phyloP scores from a whole-genome alignment of 2,888 invertebrate genomes.

The Ennomos erosarius region DNA sequence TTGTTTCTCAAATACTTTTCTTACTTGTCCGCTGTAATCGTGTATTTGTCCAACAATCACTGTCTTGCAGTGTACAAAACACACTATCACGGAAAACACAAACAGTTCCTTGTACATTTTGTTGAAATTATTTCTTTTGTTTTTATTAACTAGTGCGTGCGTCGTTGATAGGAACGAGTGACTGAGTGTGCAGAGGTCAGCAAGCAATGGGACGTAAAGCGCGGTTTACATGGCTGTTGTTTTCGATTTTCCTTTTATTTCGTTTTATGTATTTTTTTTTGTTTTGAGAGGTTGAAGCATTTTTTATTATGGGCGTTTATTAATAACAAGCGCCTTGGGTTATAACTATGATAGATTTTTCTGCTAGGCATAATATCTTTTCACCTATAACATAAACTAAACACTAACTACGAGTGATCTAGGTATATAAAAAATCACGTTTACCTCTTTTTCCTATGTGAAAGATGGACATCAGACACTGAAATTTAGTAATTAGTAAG shows the following conservation, averaged over 20 bases:
- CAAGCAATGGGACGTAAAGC: slow-evolving; percentile 3
- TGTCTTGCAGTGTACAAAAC: slow-evolving; percentile 52
- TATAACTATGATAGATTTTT: too few relatives aligned
- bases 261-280: background rate
- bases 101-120: slow-evolving; percentile 55
- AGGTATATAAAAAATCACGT: too few relatives aligned
- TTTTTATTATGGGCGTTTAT: too few relatives aligned
- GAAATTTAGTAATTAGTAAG: too few relatives aligned
- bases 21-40: slow-evolving; percentile 57
- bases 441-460: too few relatives aligned
- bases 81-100: slow-evolving; percentile 46
- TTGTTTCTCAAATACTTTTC: slow-evolving; percentile 60
- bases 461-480: too few relatives aligned
- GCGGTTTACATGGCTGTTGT: slow-evolving; percentile 7
- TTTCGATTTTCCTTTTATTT: slow-evolving; percentile 3
- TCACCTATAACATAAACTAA: too few relatives aligned
- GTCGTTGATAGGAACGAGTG: slow-evolving; percentile 6
- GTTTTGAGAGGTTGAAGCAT: too few relatives aligned
- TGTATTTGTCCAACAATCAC: slow-evolving; percentile 68
- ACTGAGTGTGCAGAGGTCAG: slow-evolving; percentile 17
- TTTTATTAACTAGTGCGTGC: slow-evolving; percentile 5
- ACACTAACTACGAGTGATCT: too few relatives aligned
- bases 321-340: too few relatives aligned
- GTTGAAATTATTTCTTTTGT: background rate
- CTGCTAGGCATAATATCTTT: too few relatives aligned